Evolutionary conservation across 2,888 invertebrate genomes (phyloP), one percentile per base, ranked within the genome.

Genomic region (Dryobota labecula): DNA sequence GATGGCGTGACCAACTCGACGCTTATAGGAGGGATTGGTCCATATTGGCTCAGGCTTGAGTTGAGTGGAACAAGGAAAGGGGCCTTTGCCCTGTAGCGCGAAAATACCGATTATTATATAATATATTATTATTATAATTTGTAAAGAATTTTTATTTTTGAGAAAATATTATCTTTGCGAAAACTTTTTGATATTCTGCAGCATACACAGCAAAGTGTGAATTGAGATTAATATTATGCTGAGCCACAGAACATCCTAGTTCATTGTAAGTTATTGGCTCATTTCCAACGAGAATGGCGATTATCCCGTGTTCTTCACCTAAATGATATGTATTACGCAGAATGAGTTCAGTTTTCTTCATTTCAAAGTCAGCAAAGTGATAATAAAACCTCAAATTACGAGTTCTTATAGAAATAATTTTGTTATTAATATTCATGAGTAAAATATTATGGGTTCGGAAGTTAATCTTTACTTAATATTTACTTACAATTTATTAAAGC

Each of bases 221-320:
- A 78, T 78, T 67, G 33, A 79, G 56, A 68, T 61, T 67, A 71
- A 67, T 82, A 80, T 66, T 82, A 78, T 82, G 43, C 67, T 72
- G 63, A 61, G 67, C 64, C 49, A 72, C 53, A 53, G 43, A 65
- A 53, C 27, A 81, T 18, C 30, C 61, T 60, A 64, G 78, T 72
- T 82, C 43, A 72, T 77, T 82, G 78, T 72, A 56, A 82, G 11
- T 72, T 79, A 79, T 79, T 82, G 78, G 78, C 78, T 67, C 77
- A 77, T 82, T 77, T 79, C 78, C 78, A 79, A 82, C 54, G 64
- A 43, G 56, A 70, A 80, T 67, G 54, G 73, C 66, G 64, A 79
- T 79, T 78, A 79, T 81, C 51, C 36, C 60, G 57, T 64, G 72
- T 72, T 79, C 73, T 72, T 79, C 61, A 60, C 47, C 27, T 64